These are phyloP conservation scores for Podarcis raffonei DNA, from an alignment of 2,113 vertebrate species.

Conservation along the genomic window DNA sequence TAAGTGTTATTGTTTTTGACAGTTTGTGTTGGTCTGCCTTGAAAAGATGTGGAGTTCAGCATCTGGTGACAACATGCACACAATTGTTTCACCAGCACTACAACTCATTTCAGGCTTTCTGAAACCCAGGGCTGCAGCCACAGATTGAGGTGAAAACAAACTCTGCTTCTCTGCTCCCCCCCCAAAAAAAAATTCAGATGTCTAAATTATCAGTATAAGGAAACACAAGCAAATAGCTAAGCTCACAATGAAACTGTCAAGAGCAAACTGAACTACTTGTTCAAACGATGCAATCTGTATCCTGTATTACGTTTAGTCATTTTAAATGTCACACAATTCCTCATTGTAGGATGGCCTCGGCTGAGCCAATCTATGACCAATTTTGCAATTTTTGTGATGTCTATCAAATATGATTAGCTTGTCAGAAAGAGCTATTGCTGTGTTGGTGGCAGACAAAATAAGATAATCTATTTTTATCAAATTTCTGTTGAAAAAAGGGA, in stretches of 20 bases:
- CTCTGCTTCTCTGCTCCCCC: neutral
- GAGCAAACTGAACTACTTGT: neutral
- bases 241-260: neutral
- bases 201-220: neutral
- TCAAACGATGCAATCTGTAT: neutral
- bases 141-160: neutral
- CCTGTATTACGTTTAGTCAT: neutral
- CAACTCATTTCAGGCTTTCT: neutral
- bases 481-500: neutral
- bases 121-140: neutral
- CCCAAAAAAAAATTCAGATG: too few relatives aligned
- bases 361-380: neutral
- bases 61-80: neutral
- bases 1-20: neutral
- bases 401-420: constrained; percentile 13
- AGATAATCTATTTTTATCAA: neutral
- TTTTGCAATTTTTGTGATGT: neutral
- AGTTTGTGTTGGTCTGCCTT: neutral
- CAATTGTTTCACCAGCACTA: neutral
- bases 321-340: neutral
- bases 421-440: neutral
- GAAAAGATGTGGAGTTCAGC: neutral
- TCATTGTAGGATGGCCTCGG: neutral
- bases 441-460: neutral
- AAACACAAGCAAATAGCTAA: neutral